phyloP scores from a whole-genome alignment of 1,140 invertebrate genomes.

The Saccostrea echinata region DNA sequence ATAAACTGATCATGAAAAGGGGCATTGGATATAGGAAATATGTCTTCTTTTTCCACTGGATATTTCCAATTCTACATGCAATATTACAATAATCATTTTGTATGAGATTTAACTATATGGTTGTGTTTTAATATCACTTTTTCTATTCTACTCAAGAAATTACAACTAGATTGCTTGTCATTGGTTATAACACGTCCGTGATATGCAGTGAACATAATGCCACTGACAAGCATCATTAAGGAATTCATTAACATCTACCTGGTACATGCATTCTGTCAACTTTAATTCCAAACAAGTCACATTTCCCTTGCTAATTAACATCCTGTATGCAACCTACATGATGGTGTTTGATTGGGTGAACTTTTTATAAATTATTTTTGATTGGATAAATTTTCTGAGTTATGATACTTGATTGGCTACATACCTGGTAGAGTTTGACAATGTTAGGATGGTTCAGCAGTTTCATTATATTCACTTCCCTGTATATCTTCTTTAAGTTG shows the following conservation, averaged over 20 bases:
- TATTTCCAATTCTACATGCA: too few relatives aligned
- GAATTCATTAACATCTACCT: too few relatives aligned
- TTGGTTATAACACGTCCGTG: not conserved
- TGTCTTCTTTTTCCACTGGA: too few relatives aligned
- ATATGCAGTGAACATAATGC: too few relatives aligned
- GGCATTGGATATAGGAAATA: too few relatives aligned
- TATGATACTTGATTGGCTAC: slow-evolving; percentile 25
- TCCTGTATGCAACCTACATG: not conserved
- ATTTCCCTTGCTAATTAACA: not conserved
- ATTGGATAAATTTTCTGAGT: not conserved
- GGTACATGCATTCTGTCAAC: not conserved
- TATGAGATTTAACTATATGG: too few relatives aligned
- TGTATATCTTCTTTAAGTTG: slow-evolving; percentile 95
- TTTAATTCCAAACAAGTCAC: not conserved
- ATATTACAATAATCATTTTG: too few relatives aligned
- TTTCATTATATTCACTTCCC: slow-evolving; percentile 97
- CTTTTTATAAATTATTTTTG: not conserved
- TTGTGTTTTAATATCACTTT: too few relatives aligned
- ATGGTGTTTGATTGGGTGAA: not conserved
- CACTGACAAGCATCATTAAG: too few relatives aligned
- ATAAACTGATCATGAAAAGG: too few relatives aligned
- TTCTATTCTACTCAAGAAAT: too few relatives aligned
- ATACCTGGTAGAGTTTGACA: slow-evolving; percentile 96
- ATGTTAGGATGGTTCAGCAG: slow-evolving; percentile 95
- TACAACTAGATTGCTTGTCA: not conserved